Evolutionary conservation across 2,888 invertebrate species (phyloP).

Genomic region (Chloromyia formosa): DNA sequence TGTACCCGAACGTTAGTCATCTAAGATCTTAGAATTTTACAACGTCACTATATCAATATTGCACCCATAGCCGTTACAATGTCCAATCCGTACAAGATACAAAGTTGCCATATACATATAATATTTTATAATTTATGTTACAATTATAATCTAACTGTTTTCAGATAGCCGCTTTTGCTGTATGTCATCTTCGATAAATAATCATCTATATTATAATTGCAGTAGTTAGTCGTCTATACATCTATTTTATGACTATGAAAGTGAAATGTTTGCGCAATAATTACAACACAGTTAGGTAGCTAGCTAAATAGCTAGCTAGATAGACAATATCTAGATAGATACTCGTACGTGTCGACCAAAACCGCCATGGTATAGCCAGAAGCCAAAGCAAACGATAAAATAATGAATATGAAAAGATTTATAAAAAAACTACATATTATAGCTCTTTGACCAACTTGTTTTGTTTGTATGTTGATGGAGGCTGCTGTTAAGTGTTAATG

Average conservation of each 20-base stretch:
- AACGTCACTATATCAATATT: too few species aligned
- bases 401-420: too few species aligned
- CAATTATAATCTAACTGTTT: constrained; percentile 11
- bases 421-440: neutral
- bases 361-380: too few species aligned
- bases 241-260: constrained; percentile 10
- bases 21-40: too few species aligned
- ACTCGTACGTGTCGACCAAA: too few species aligned
- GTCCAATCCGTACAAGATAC: too few species aligned
- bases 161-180: neutral
- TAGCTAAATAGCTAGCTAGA: neutral
- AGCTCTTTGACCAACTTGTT: constrained; percentile 26
- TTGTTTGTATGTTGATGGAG: constrained; percentile 37
- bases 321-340: too few species aligned
- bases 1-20: too few species aligned
- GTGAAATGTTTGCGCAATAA: constrained; percentile 30
- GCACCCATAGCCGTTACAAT: too few species aligned
- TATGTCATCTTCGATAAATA: constrained; percentile 38
- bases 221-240: neutral
- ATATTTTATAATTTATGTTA: too few species aligned
- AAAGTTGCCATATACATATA: too few species aligned
- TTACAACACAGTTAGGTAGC: neutral
- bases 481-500: constrained; percentile 30
- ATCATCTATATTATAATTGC: constrained; percentile 34
- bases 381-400: too few species aligned